These are phyloP conservation scores for Protaetia brevitarsis DNA, from an alignment of 1,140 invertebrate species.

Conservation along the genomic window DNA sequence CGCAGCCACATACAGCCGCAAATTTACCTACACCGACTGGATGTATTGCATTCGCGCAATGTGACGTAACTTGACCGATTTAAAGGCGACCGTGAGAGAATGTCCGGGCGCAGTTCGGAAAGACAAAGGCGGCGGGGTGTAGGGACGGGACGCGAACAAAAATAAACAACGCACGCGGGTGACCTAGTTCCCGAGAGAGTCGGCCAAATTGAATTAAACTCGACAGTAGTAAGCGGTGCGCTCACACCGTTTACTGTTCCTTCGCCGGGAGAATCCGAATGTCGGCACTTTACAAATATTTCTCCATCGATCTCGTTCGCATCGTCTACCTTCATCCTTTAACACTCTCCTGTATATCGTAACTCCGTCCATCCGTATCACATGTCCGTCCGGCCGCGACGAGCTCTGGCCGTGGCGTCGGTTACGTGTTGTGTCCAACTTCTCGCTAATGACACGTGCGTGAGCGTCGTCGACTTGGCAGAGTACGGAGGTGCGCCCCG, in stretches of 20 bases:
- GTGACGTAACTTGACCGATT: not conserved
- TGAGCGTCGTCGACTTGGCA: not conserved
- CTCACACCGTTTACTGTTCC: not conserved
- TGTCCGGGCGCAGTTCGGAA: not conserved
- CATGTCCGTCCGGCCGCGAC: too few relatives aligned
- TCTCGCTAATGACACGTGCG: not conserved
- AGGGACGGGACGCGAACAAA: not conserved
- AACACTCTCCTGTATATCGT: too few relatives aligned
- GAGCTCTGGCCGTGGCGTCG: too few relatives aligned
- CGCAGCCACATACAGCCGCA: too few relatives aligned
- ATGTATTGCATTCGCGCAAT: not conserved
- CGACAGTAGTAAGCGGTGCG: not conserved
- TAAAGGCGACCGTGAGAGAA: constrained; percentile 10
- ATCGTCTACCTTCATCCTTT: too few relatives aligned
- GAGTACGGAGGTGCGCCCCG: not conserved
- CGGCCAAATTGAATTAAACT: not conserved
- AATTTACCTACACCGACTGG: too few relatives aligned
- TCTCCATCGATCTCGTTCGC: not conserved
- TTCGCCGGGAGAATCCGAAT: not conserved
- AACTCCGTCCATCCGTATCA: too few relatives aligned
- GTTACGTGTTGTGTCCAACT: not conserved
- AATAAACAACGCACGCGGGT: constrained; percentile 7
- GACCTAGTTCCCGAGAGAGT: constrained; percentile 8
- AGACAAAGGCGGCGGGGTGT: not conserved
- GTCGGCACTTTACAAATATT: not conserved